These are phyloP conservation scores for Heliconius himera DNA, from an alignment of 1,140 invertebrate genomes.

Conservation along the genomic window DNA sequence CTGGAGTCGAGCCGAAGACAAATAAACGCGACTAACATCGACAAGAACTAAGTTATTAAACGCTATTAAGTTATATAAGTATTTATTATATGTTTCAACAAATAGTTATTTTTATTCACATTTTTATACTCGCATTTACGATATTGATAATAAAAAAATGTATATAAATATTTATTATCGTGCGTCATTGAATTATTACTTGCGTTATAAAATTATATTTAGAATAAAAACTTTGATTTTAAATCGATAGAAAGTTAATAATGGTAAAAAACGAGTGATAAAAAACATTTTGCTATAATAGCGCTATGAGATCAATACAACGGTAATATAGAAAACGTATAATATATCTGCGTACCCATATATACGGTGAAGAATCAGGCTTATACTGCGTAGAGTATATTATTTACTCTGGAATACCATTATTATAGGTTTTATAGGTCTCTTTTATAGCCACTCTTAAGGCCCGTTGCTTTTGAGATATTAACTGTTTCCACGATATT, in stretches of 20 bases:
- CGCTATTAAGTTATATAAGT: neutral
- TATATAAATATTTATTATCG: constrained; percentile 4
- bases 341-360: neutral
- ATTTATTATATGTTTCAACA: neutral
- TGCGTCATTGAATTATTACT: neutral
- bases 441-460: constrained; percentile 32
- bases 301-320: neutral
- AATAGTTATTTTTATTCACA: neutral
- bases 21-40: constrained; percentile 15
- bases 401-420: constrained; percentile 24
- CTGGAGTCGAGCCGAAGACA: constrained; percentile 15
- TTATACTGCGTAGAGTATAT: constrained; percentile 21
- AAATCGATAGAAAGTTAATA: neutral
- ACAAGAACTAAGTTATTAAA: neutral
- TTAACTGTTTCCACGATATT: constrained; percentile 30
- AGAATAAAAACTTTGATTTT: neutral
- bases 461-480: constrained; percentile 36
- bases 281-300: neutral
- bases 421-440: constrained; percentile 29
- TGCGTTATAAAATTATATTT: constrained; percentile 1
- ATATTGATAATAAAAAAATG: constrained; percentile 4
- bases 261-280: neutral
- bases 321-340: neutral
- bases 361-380: constrained; percentile 10
- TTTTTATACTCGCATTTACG: neutral